A percentile compares a stretch with the other conserved stretches of the same genome.
These are phyloP conservation scores for Alaudala cheleensis DNA, from an alignment of 2,113 vertebrate genomes.

Conservation along the genomic window DNA sequence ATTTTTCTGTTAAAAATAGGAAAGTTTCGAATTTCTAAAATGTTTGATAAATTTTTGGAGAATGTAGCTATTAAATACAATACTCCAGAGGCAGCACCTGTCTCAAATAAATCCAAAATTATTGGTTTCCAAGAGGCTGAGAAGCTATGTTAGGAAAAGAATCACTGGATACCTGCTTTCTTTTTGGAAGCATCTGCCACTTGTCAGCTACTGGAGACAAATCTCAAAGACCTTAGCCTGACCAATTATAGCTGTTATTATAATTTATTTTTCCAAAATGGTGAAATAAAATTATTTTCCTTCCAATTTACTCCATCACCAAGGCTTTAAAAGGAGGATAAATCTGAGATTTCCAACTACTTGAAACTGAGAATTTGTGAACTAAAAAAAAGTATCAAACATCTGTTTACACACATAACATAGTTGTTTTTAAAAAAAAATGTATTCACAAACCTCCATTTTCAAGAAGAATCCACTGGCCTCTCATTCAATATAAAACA, in stretches of 20 bases:
- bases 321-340: neutral
- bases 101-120: neutral
- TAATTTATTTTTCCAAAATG: neutral
- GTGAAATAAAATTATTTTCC: neutral
- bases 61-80: neutral
- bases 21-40: neutral
- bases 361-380: neutral
- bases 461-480: neutral
- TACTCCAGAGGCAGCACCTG: neutral
- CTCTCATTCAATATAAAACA: neutral
- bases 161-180: neutral
- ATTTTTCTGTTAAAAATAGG: neutral
- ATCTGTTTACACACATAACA: neutral
- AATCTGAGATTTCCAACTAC: neutral
- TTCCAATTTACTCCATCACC: neutral
- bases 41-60: neutral
- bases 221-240: neutral
- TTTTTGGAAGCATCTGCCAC: neutral
- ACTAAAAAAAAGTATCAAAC: neutral
- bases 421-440: neutral
- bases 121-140: neutral
- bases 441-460: neutral
- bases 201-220: neutral
- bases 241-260: neutral
- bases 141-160: neutral